Conservation (phyloP, 2,797 vertebrate genomes). For the Crocidura indochinensis region DNA sequence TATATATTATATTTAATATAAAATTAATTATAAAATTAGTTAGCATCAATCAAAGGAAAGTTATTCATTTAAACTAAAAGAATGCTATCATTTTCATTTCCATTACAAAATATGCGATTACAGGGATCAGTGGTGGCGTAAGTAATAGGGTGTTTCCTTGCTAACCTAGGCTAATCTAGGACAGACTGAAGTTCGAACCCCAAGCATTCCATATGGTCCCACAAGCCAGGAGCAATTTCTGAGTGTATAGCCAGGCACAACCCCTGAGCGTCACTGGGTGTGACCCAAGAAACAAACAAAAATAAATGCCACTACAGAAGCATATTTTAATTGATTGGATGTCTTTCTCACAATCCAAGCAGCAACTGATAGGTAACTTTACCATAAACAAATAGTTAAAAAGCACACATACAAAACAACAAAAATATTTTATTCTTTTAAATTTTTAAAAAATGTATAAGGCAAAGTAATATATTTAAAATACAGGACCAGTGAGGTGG, state of each 20-base stretch:
- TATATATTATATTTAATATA: too few relatives aligned
- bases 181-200: too few relatives aligned
- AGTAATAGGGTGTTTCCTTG: too few relatives aligned
- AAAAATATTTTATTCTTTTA: background rate
- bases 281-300: too few relatives aligned
- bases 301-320: slow-evolving; percentile 83
- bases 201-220: too few relatives aligned
- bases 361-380: slow-evolving; percentile 58
- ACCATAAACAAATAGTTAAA: slow-evolving; percentile 62
- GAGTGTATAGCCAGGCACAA: too few relatives aligned
- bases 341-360: slow-evolving; percentile 52
- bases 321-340: slow-evolving; percentile 74
- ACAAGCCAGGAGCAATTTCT: too few relatives aligned
- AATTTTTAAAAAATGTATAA: background rate
- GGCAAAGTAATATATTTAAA: slow-evolving; percentile 46
- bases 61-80: slow-evolving; percentile 82
- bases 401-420: slow-evolving; percentile 6
- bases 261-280: too few relatives aligned
- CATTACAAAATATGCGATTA: slow-evolving; percentile 80
- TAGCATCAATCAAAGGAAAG: slow-evolving; percentile 80
- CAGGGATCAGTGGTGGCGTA: too few relatives aligned
- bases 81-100: slow-evolving; percentile 86
- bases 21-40: background rate
- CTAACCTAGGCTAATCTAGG: too few relatives aligned
- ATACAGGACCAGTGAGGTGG: background rate